A percentile compares a stretch with the other conserved stretches of the same genome.
phyloP scores from a whole-genome alignment of 2,797 vertebrate species.

The Naso thynnoides region DNA sequence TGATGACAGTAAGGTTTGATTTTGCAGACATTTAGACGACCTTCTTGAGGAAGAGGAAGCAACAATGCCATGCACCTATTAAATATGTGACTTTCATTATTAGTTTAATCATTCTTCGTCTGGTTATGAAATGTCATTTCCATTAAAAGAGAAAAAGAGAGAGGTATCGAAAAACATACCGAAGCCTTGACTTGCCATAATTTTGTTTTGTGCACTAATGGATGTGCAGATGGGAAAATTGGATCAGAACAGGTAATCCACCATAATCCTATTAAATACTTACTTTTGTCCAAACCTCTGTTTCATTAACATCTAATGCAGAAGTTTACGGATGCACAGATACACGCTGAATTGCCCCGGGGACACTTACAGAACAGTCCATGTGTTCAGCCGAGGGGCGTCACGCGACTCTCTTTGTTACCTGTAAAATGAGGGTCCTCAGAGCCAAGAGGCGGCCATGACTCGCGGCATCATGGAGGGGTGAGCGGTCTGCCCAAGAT shows the following conservation, averaged over 20 bases:
- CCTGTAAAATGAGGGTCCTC: slow-evolving; percentile 94
- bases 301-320: slow-evolving; percentile 23
- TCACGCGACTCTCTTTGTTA: slow-evolving; percentile 59
- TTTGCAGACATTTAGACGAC: background rate
- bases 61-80: background rate
- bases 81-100: background rate
- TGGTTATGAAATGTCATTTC: background rate
- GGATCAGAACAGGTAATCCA: background rate
- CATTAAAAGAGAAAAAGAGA: background rate
- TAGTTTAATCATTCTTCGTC: background rate
- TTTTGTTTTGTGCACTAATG: background rate
- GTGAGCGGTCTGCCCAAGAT: slow-evolving; percentile 95
- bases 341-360: slow-evolving; percentile 12
- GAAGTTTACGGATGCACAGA: slow-evolving; percentile 20
- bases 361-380: slow-evolving; percentile 17
- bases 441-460: slow-evolving; percentile 94
- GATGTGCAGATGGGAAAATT: background rate
- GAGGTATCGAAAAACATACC: background rate
- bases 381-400: slow-evolving; percentile 21
- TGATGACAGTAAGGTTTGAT: background rate
- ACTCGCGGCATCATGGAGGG: slow-evolving; percentile 94
- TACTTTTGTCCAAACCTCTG: slow-evolving; percentile 6
- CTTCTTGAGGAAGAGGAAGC: background rate
- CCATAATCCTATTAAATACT: background rate
- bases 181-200: background rate